A percentile compares a stretch with the other conserved stretches of the same genome.
phyloP scores from a whole-genome alignment of 2,888 invertebrate genomes.

The Lasioglossum zephyrum region DNA sequence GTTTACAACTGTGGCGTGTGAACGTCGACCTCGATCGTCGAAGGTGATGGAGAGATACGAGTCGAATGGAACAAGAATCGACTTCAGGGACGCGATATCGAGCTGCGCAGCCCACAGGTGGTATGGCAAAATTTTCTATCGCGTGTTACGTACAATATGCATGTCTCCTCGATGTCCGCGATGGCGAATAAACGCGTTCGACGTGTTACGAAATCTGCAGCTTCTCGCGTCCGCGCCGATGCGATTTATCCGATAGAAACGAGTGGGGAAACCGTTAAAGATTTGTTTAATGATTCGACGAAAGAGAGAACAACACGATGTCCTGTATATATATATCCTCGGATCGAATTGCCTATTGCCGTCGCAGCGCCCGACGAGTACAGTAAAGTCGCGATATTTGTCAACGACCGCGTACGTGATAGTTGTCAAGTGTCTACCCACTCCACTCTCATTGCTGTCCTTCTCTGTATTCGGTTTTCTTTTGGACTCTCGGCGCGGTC shows the following conservation, averaged over 20 bases:
- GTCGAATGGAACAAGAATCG: neutral
- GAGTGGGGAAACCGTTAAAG: slow-evolving; percentile 17
- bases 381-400: too few relatives aligned
- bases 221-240: neutral
- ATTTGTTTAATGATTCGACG: slow-evolving; percentile 41
- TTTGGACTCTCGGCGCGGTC: too few relatives aligned
- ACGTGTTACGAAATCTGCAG: neutral
- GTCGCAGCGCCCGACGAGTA: slow-evolving; percentile 3
- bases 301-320: slow-evolving; percentile 22
- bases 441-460: too few relatives aligned
- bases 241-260: neutral
- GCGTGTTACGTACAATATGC: slow-evolving; percentile 12
- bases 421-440: too few relatives aligned
- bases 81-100: neutral
- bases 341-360: neutral
- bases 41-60: neutral
- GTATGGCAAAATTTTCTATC: slow-evolving; percentile 10
- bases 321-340: slow-evolving; percentile 42
- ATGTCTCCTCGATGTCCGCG: slow-evolving; percentile 18
- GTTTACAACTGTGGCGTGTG: neutral
- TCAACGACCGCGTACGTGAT: too few relatives aligned
- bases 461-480: too few relatives aligned
- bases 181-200: slow-evolving; percentile 36
- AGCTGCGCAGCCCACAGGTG: slow-evolving; percentile 15
- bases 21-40: too few relatives aligned